phyloP scores from a whole-genome alignment of 1,140 invertebrate species.

The Diorhabda elongata region DNA sequence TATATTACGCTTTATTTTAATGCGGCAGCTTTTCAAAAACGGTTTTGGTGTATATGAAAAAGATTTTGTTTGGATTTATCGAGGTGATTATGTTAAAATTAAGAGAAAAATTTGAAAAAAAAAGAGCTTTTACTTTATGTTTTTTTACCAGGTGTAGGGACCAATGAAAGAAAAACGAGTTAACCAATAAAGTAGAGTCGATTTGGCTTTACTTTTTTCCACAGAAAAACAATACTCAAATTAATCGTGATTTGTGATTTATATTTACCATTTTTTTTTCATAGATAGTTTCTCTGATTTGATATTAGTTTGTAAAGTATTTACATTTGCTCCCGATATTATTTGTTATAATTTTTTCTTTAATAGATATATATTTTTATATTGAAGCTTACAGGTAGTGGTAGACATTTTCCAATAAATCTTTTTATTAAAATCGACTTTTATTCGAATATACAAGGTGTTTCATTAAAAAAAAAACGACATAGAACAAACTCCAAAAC shows the following conservation, averaged over 20 bases:
- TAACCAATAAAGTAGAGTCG: not conserved
- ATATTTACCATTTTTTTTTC: conserved; percentile 29
- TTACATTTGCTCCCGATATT: conserved; percentile 13
- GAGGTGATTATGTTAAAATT: not conserved
- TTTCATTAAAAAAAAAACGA: too few relatives aligned
- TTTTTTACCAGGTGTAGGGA: conserved; percentile 5
- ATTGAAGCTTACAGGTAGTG: conserved; percentile 27
- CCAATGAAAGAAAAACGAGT: not conserved
- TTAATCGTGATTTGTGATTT: conserved; percentile 27
- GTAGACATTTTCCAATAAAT: conserved; percentile 33
- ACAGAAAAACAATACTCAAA: conserved; percentile 28
- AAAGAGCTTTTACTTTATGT: not conserved
- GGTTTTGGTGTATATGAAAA: conserved; percentile 1
- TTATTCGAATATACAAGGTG: too few relatives aligned
- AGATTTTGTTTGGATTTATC: not conserved
- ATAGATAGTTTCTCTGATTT: conserved; percentile 23
- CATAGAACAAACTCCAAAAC: too few relatives aligned
- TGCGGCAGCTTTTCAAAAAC: not conserved
- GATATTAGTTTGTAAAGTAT: conserved; percentile 16
- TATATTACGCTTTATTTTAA: not conserved
- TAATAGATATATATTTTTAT: conserved; percentile 17
- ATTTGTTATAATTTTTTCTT: conserved; percentile 15
- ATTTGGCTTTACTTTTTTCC: not conserved
- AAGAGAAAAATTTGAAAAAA: not conserved
- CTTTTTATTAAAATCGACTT: conserved; percentile 20